phyloP scores from a whole-genome alignment of 2,113 vertebrate species.

The Leptobrachium ailaonicum region DNA sequence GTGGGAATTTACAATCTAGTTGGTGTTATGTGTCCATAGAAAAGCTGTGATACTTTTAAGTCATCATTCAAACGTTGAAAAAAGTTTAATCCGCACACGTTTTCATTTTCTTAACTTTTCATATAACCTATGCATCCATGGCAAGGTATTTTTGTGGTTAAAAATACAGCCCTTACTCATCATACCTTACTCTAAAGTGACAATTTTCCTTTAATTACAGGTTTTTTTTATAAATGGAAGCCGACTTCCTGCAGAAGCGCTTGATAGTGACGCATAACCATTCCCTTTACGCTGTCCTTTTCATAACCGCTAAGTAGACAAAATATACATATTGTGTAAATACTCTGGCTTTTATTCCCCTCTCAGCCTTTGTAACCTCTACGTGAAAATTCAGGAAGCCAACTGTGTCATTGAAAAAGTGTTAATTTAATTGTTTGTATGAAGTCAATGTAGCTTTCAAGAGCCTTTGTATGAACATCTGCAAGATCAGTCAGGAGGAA shows the following conservation, averaged over 20 bases:
- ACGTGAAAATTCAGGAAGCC: background rate
- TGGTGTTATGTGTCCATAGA: no score
- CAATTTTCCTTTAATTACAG: no score
- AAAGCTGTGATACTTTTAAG: no score
- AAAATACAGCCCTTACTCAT: no score
- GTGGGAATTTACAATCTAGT: no score
- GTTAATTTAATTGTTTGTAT: background rate
- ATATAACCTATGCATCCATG: no score
- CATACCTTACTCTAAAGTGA: no score
- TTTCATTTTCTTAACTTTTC: no score
- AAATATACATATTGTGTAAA: background rate
- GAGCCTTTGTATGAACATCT: conserved; percentile 17
- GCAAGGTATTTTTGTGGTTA: no score
- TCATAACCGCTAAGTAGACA: background rate
- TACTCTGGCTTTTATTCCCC: background rate
- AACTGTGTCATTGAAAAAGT: background rate
- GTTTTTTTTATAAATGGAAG: no score
- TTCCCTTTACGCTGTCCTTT: background rate
- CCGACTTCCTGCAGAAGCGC: background rate
- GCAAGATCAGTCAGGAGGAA: conserved; percentile 22
- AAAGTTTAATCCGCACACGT: no score
- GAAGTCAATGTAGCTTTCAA: conserved; percentile 5
- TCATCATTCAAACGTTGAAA: no score
- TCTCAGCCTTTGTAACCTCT: background rate
- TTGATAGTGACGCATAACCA: background rate